phyloP scores from a whole-genome alignment of 2,888 invertebrate genomes.

The Lepeophtheirus nordmannii region DNA sequence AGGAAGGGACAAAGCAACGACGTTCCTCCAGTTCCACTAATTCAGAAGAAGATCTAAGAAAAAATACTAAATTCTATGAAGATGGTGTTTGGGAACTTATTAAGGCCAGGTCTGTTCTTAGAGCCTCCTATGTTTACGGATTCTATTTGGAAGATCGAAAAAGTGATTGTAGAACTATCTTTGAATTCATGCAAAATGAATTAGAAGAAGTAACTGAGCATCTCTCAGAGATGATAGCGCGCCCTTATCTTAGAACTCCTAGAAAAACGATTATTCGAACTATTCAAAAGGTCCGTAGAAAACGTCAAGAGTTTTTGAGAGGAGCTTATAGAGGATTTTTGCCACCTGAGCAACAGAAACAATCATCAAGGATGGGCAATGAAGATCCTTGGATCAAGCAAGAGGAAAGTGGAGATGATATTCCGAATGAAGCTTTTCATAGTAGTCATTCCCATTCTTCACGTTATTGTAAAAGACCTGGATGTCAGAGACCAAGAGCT shows the following conservation, averaged over 20 bases:
- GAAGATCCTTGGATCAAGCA: background rate
- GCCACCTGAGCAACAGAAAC: background rate
- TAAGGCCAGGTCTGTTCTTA: constrained; percentile 46
- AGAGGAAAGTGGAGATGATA: background rate
- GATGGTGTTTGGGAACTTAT: constrained; percentile 48
- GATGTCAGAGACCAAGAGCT: background rate
- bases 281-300: constrained; percentile 43
- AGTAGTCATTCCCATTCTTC: background rate
- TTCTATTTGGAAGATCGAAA: constrained; percentile 50
- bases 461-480: background rate
- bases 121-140: constrained; percentile 52
- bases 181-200: constrained; percentile 55
- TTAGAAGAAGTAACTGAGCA: constrained; percentile 49
- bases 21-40: background rate
- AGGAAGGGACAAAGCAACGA: constrained; percentile 29
- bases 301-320: constrained; percentile 46
- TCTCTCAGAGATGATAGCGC: constrained; percentile 48
- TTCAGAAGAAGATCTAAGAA: background rate
- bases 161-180: constrained; percentile 37
- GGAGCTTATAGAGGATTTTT: constrained; percentile 42
- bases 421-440: no score
- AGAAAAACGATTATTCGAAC: constrained; percentile 47
- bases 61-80: constrained; percentile 41
- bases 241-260: constrained; percentile 47
- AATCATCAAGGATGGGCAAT: background rate